Evolutionary conservation across 1,140 invertebrate species (phyloP).

Genomic region (Drosophila tristis): DNA sequence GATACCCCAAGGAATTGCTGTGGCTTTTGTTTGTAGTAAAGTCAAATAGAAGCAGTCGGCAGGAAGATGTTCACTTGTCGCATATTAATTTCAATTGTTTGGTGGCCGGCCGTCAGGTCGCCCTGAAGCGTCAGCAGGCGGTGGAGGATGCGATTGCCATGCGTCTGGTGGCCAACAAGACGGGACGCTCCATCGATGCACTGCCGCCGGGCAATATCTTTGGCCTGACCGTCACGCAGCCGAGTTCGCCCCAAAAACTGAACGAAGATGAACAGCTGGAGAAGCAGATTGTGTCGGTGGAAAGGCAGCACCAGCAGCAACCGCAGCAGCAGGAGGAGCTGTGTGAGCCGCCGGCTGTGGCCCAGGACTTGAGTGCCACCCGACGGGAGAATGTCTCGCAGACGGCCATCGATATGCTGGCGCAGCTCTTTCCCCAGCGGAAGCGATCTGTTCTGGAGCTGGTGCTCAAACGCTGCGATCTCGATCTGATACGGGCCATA

Average conservation of each 20-base stretch:
- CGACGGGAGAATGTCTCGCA: slow-evolving; percentile 85
- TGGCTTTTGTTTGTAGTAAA: slow-evolving; percentile 51
- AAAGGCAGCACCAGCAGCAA: neutral
- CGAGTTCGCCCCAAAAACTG: slow-evolving; percentile 73
- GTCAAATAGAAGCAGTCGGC: slow-evolving; percentile 61
- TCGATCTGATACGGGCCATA: slow-evolving; percentile 90
- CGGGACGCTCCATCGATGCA: slow-evolving; percentile 91
- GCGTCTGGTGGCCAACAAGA: slow-evolving; percentile 94
- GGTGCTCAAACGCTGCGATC: slow-evolving; percentile 93
- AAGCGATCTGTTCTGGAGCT: slow-evolving; percentile 95
- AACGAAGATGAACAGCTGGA: slow-evolving; percentile 7
- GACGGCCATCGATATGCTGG: slow-evolving; percentile 92
- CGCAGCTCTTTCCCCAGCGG: slow-evolving; percentile 93
- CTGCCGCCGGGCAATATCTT: slow-evolving; percentile 96
- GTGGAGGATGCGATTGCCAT: slow-evolving; percentile 98
- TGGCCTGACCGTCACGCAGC: slow-evolving; percentile 91
- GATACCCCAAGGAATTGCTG: slow-evolving; percentile 62
- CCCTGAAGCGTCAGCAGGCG: slow-evolving; percentile 97
- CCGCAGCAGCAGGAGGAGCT: slow-evolving; percentile 2
- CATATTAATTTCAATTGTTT: slow-evolving; percentile 83
- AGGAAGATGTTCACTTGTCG: slow-evolving; percentile 67
- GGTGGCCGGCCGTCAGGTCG: slow-evolving; percentile 89
- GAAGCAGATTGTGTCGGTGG: neutral
- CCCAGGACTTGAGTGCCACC: slow-evolving; percentile 62
- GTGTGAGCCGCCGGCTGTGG: slow-evolving; percentile 39